A percentile compares a stretch with the other conserved stretches of the same genome.
Conservation (phyloP, 2,797 vertebrate genomes). For the Fistularia tabacaria region DNA sequence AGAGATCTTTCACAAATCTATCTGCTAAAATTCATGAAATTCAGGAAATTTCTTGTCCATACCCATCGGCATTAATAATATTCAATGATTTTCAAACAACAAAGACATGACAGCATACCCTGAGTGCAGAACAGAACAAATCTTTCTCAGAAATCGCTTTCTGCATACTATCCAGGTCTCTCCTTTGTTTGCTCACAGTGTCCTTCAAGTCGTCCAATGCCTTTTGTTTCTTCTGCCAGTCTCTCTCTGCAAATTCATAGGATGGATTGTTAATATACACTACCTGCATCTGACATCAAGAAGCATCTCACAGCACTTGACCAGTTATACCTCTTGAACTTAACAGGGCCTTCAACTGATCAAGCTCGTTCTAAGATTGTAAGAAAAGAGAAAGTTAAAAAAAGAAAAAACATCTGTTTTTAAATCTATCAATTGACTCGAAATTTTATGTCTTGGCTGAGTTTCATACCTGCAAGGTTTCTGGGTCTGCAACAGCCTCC, state of each 20-base stretch:
- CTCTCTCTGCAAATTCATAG: constrained; percentile 74
- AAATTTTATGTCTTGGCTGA: too few relatives aligned
- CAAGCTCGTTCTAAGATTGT: constrained; percentile 85
- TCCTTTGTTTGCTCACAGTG: constrained; percentile 81
- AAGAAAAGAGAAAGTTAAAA: constrained; percentile 15
- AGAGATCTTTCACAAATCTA: too few relatives aligned
- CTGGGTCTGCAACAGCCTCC: constrained; percentile 76
- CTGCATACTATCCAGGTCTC: constrained; percentile 79
- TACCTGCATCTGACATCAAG: background rate
- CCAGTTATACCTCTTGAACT: constrained; percentile 81
- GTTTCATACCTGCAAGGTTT: constrained; percentile 84
- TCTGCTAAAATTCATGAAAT: too few relatives aligned
- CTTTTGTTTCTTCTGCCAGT: constrained; percentile 82
- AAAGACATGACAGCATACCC: constrained; percentile 66
- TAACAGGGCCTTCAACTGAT: constrained; percentile 78
- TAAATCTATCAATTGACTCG: too few relatives aligned
- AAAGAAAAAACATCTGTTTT: background rate
- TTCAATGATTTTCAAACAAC: background rate
- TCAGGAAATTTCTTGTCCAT: too few relatives aligned
- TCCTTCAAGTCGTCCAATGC: constrained; percentile 79
- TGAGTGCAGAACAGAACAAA: constrained; percentile 85
- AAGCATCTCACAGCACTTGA: background rate
- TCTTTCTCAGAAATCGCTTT: constrained; percentile 82
- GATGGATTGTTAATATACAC: too few relatives aligned
- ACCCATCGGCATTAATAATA: background rate